phyloP scores from a whole-genome alignment of 2,113 vertebrate species.

The Garra rufa region DNA sequence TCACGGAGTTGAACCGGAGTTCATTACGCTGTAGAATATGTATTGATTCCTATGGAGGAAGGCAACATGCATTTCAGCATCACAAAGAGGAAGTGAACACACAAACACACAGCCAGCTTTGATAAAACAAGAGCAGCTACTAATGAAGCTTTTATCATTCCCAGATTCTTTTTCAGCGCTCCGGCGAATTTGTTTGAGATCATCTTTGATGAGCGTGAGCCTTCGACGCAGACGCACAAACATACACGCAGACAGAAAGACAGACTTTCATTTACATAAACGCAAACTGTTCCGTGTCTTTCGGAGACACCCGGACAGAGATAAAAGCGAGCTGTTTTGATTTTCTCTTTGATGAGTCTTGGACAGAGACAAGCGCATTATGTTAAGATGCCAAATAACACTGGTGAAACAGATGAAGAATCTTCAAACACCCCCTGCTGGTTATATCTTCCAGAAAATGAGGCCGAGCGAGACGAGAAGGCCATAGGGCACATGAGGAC shows the following conservation, averaged over 20 bases:
- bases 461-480: neutral
- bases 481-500: slow-evolving; percentile 11
- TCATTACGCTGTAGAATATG: slow-evolving; percentile 20
- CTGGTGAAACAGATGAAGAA: slow-evolving; percentile 9
- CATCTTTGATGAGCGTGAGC: neutral
- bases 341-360: slow-evolving; percentile 38
- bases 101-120: slow-evolving; percentile 53
- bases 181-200: slow-evolving; percentile 21
- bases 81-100: slow-evolving; percentile 40
- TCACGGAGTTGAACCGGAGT: slow-evolving; percentile 44
- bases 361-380: slow-evolving; percentile 39
- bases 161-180: slow-evolving; percentile 51
- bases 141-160: slow-evolving; percentile 67
- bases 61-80: slow-evolving; percentile 28
- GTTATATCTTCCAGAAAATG: slow-evolving; percentile 27
- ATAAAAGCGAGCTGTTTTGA: slow-evolving; percentile 36
- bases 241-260: neutral
- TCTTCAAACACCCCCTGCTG: slow-evolving; percentile 34
- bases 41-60: slow-evolving; percentile 25
- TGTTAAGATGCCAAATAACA: slow-evolving; percentile 24
- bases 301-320: slow-evolving; percentile 15
- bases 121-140: slow-evolving; percentile 63
- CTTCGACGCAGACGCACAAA: neutral
- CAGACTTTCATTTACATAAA: slow-evolving; percentile 16
- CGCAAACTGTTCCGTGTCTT: slow-evolving; percentile 26